Base-by-base conservation (phyloP, 2,888 invertebrate species). In the Trachelus stipa region DNA sequence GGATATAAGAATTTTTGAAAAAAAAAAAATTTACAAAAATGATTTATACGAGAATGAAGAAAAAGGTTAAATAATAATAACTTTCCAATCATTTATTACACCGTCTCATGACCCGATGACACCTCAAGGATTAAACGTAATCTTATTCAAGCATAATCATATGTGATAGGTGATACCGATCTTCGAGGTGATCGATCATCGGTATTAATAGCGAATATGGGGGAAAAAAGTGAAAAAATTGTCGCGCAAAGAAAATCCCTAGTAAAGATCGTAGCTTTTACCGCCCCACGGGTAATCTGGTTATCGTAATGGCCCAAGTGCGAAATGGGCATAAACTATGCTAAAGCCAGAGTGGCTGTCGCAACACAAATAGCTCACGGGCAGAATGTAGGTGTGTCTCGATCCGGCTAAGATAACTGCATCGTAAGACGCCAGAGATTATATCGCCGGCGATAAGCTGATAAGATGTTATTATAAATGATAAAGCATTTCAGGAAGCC, bases 391-490 rank as follows among this genome's bases (percentile, higher is more conserved):
- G 83, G 85, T 81, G 84, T 83, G 84, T 83, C 83, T 56, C 80
- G 77, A 76, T 15, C 40, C 23, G 34, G 34, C 68, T 35, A 15
- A 73, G 73, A 79, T 79, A 78, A 77, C 76, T 78, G 78, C 76
- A 56, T 68, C 75, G 73, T 74, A 40, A 77, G 40, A 56, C 76
- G 34, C 34, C 23, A 23, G 73, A 79, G 79, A 84, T 83, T 31
- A 78, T 79, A 79, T 82, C 81, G 75, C 35, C 31, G 35, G 81
- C 77, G 82, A 84, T 84, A 86, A 86, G 79, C 80, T 79, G 83
- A 86, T 85, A 85, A 87, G 81, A 82, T 84, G 84, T 86, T 85
- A 85, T 88, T 86, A 86, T 79, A 83, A 85, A 81, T 84, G 86
- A 85, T 85, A 84, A 86, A 85, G 82, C 80, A 80, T 71, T 78